These are phyloP conservation scores for Silurus lanzhouensis DNA, from an alignment of 2,797 vertebrate species.

Conservation along the genomic window DNA sequence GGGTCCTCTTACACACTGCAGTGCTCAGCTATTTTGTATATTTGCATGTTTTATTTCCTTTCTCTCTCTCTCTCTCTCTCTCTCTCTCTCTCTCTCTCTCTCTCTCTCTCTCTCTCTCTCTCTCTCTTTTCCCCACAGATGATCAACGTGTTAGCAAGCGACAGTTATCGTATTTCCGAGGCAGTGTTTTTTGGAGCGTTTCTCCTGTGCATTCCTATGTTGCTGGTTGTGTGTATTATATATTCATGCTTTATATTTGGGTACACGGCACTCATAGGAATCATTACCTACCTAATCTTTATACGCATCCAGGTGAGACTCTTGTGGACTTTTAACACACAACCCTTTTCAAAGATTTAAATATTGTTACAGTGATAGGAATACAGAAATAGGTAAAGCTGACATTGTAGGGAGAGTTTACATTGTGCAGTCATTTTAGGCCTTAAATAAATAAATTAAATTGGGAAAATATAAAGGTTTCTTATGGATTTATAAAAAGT, in stretches of 20 bases:
- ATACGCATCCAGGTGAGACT: constrained; percentile 76
- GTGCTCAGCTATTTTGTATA: not conserved
- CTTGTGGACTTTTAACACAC: not conserved
- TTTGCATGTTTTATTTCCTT: not conserved
- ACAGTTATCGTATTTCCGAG: constrained; percentile 80
- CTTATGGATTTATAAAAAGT: too few species aligned
- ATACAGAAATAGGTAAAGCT: not conserved
- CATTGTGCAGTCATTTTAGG: too few species aligned
- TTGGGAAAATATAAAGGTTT: too few species aligned
- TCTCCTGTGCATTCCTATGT: constrained; percentile 65
- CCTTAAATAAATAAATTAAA: too few species aligned
- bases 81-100: not conserved
- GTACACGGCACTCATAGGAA: constrained; percentile 75
- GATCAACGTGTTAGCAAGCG: constrained; percentile 78
- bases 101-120: not conserved
- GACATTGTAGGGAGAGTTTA: too few species aligned
- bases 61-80: not conserved
- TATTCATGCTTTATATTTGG: constrained; percentile 77
- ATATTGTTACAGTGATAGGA: not conserved
- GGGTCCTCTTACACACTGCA: not conserved
- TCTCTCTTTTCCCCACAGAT: constrained; percentile 63
- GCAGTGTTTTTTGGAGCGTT: constrained; percentile 73
- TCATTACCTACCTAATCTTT: constrained; percentile 70
- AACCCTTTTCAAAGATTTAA: not conserved
- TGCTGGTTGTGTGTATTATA: constrained; percentile 66